These are phyloP conservation scores for Trachelipus rathkii DNA, from an alignment of 1,140 invertebrate species.

Conservation along the genomic window DNA sequence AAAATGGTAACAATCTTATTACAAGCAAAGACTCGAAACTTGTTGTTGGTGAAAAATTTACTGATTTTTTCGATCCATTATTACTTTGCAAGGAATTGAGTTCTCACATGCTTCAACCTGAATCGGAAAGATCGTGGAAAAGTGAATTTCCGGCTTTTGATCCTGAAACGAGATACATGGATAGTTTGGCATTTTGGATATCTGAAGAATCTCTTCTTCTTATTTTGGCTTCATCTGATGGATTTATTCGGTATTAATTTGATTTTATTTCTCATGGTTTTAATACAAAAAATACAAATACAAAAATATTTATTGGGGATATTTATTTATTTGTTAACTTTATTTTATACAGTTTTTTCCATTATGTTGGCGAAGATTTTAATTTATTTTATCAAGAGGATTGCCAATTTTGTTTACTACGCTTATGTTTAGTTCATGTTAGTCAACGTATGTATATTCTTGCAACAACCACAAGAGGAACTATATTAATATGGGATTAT, in stretches of 20 bases:
- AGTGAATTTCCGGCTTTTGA: neutral
- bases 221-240: conserved; percentile 9
- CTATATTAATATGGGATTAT: neutral
- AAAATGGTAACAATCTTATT: neutral
- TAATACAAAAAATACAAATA: neutral
- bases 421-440: neutral
- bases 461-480: neutral
- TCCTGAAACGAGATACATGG: neutral
- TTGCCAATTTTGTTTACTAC: neutral
- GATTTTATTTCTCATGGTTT: neutral
- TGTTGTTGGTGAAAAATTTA: neutral
- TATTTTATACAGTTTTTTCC: neutral
- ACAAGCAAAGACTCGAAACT: neutral
- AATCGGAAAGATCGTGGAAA: neutral
- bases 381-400: neutral
- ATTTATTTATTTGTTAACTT: neutral
- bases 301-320: neutral
- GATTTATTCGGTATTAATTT: neutral
- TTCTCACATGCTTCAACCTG: conserved; percentile 1
- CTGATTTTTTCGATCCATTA: neutral
- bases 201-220: neutral
- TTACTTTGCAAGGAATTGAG: neutral
- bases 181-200: neutral
- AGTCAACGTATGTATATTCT: neutral
- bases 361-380: neutral